Evolutionary conservation across 2,797 vertebrate species (phyloP).

Genomic region (Sarcoramphus papa): DNA sequence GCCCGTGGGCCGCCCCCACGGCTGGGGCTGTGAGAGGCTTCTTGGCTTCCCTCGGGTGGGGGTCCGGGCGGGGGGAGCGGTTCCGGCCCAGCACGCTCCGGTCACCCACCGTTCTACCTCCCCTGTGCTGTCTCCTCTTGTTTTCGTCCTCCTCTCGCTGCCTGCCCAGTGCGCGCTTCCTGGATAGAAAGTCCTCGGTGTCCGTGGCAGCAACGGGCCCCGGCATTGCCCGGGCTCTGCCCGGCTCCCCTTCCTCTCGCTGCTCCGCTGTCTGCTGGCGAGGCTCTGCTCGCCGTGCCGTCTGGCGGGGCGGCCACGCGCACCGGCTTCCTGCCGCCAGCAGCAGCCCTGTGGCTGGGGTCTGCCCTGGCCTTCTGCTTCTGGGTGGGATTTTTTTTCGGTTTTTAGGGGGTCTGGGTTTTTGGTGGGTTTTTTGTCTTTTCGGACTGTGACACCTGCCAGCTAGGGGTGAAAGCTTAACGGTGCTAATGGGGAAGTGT

Average conservation of each 20-base stretch:
- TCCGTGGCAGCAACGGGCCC: neutral
- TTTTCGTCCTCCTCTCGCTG: neutral
- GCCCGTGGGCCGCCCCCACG: neutral
- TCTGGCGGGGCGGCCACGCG: neutral
- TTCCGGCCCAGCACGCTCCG: no score
- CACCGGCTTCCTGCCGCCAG: neutral
- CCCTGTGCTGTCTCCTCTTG: no score
- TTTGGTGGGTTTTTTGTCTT: neutral
- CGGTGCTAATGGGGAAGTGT: no score
- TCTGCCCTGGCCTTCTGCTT: neutral
- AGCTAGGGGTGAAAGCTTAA: neutral
- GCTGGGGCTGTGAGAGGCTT: no score
- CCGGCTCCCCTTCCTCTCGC: neutral
- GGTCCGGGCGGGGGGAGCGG: neutral
- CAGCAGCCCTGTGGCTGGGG: neutral
- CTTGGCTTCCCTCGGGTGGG: no score
- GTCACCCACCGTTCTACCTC: no score
- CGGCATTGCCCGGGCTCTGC: neutral
- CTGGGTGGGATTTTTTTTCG: neutral
- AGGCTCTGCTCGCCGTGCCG: no score
- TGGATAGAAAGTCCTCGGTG: accelerated
- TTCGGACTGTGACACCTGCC: neutral
- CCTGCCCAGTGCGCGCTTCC: no score
- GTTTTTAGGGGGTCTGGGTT: no score
- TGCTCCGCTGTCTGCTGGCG: neutral